A percentile compares a stretch with the other conserved stretches of the same genome.
Conservation (phyloP, 2,888 invertebrate species). For the Andrena flavipes region DNA sequence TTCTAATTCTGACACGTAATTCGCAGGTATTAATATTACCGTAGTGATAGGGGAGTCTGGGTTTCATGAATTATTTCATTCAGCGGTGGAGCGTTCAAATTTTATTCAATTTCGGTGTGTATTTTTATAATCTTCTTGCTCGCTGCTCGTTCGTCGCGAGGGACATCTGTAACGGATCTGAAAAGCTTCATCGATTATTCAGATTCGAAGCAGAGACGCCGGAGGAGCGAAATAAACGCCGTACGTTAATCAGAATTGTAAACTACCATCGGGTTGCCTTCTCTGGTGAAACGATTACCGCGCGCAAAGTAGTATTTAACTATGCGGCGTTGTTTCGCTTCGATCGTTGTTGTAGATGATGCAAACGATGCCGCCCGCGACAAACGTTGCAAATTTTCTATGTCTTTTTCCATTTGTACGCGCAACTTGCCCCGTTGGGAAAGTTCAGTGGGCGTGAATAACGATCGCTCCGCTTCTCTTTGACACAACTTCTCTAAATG, state of each 20-base stretch:
- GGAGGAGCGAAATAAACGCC: slow-evolving; percentile 4
- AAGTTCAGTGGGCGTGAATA: slow-evolving; percentile 31
- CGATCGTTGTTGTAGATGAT: background rate
- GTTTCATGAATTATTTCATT: background rate
- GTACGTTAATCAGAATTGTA: slow-evolving; percentile 19
- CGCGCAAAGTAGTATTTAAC: background rate
- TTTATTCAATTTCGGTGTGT: background rate
- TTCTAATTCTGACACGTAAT: no score
- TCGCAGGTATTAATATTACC: no score
- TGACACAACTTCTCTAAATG: slow-evolving; percentile 31
- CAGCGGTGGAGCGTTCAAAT: background rate
- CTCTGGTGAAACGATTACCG: slow-evolving; percentile 5
- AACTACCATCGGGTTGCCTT: slow-evolving; percentile 3
- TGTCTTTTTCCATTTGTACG: slow-evolving; percentile 6
- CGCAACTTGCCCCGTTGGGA: background rate
- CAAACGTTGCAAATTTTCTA: background rate
- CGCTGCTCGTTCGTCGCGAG: background rate
- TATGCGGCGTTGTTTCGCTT: background rate
- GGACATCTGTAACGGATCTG: slow-evolving; percentile 6
- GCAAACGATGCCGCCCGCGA: background rate
- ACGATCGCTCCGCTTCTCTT: background rate
- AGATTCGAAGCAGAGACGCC: background rate
- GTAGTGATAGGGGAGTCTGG: background rate
- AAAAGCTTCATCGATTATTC: slow-evolving; percentile 29
- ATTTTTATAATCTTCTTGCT: slow-evolving; percentile 11